phyloP scores from a whole-genome alignment of 2,113 vertebrate genomes.

The Ammodytes dubius region DNA sequence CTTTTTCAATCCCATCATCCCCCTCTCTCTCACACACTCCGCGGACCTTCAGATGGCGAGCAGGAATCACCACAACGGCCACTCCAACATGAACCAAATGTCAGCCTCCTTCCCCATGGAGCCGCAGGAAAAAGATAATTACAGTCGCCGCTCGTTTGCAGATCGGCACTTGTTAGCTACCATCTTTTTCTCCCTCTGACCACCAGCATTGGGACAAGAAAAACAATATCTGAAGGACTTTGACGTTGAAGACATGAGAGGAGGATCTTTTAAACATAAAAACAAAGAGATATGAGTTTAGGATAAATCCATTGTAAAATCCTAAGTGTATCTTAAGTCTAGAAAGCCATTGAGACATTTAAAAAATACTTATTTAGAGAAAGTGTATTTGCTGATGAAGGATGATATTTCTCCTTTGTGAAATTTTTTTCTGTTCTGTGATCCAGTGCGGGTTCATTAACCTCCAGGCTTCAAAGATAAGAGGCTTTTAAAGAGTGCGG shows the following conservation, averaged over 20 bases:
- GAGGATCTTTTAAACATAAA: background rate
- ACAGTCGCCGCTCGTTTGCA: slow-evolving; percentile 7
- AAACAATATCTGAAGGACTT: background rate
- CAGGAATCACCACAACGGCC: slow-evolving; percentile 73
- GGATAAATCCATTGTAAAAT: slow-evolving; percentile 10
- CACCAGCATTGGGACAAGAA: too few species aligned
- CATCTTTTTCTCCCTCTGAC: background rate
- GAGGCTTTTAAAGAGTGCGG: background rate
- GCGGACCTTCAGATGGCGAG: slow-evolving; percentile 40
- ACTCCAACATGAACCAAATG: slow-evolving; percentile 79
- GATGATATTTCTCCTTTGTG: background rate
- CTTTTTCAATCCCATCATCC: slow-evolving; percentile 19
- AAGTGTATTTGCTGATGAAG: slow-evolving; percentile 31
- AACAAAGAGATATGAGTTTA: slow-evolving; percentile 1
- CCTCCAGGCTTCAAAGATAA: background rate
- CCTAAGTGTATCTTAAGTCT: slow-evolving; percentile 3
- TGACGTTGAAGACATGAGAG: slow-evolving; percentile 14
- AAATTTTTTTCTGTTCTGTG: background rate
- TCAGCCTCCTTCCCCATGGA: slow-evolving; percentile 41
- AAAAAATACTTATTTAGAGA: background rate
- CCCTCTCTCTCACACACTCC: slow-evolving; percentile 8
- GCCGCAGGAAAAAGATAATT: slow-evolving; percentile 48
- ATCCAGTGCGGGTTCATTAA: background rate
- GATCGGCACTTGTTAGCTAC: background rate
- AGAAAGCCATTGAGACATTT: background rate